Percentiles rank a stretch among this genome's conserved stretches.
Conservation (phyloP, 1,140 invertebrate genomes). For the Anastrepha obliqua region DNA sequence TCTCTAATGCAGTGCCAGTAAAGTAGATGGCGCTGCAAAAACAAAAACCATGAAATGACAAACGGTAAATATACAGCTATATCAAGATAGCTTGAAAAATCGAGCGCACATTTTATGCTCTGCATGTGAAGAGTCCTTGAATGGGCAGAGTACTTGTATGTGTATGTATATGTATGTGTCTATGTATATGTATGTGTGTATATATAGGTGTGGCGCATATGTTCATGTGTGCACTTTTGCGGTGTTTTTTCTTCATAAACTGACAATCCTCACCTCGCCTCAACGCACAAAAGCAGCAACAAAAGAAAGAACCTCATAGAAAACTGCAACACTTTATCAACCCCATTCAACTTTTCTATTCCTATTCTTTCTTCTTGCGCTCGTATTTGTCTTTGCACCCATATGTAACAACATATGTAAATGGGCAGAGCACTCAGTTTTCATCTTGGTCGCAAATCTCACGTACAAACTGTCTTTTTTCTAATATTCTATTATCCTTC, state of each 20-base stretch:
- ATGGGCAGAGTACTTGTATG: background rate
- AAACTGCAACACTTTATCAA: conserved; percentile 44
- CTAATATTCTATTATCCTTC: background rate
- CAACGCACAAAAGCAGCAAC: background rate
- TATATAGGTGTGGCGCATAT: background rate
- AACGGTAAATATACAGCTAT: too few species aligned
- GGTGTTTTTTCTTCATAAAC: conserved; percentile 17
- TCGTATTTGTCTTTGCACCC: too few species aligned
- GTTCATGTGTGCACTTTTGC: background rate
- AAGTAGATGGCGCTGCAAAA: background rate
- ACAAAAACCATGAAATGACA: background rate
- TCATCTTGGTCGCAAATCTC: conserved; percentile 46
- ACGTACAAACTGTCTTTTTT: conserved; percentile 7
- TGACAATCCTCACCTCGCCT: background rate
- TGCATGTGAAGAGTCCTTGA: conserved; percentile 23
- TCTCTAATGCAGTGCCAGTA: background rate
- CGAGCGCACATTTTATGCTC: background rate
- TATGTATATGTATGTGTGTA: background rate
- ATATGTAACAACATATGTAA: background rate
- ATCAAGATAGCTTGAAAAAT: background rate
- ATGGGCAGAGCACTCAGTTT: conserved; percentile 19
- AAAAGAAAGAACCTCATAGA: background rate
- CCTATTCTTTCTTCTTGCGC: background rate
- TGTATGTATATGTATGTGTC: background rate
- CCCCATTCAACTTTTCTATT: conserved; percentile 11